Percentiles rank a stretch among this genome's conserved stretches.
Conservation (phyloP, 2,113 vertebrate genomes). For the Lanius collurio region DNA sequence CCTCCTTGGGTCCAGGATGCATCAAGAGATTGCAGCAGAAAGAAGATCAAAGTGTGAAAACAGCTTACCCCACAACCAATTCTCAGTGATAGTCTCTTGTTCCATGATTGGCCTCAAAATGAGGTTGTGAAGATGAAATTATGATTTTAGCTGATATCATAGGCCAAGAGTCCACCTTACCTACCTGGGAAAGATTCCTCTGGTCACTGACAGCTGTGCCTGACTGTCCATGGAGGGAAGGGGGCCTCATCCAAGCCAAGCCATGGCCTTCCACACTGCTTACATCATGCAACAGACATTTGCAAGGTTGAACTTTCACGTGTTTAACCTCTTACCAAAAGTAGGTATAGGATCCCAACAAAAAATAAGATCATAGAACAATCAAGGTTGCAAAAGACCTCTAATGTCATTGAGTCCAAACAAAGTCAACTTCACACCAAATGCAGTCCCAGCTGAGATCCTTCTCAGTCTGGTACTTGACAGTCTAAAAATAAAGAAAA, state of each 20-base stretch:
- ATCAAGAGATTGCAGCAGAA: neutral
- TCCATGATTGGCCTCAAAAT: neutral
- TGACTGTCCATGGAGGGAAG: neutral
- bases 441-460: neutral
- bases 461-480: neutral
- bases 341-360: neutral
- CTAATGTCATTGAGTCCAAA: neutral
- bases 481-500: neutral
- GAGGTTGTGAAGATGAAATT: neutral
- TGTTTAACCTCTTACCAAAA: neutral
- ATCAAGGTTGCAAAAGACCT: neutral
- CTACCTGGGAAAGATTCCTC: neutral
- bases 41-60: neutral
- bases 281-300: neutral
- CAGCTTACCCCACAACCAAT: neutral
- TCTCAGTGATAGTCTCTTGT: neutral
- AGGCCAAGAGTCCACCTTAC: neutral
- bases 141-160: neutral
- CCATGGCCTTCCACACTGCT: neutral
- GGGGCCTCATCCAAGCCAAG: neutral
- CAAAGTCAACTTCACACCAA: neutral
- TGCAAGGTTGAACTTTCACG: neutral
- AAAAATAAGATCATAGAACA: neutral
- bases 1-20: neutral
- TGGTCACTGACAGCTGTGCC: neutral